Evolutionary conservation across 2,888 invertebrate species (phyloP).

Genomic region (Orthonychiurus folsomi): DNA sequence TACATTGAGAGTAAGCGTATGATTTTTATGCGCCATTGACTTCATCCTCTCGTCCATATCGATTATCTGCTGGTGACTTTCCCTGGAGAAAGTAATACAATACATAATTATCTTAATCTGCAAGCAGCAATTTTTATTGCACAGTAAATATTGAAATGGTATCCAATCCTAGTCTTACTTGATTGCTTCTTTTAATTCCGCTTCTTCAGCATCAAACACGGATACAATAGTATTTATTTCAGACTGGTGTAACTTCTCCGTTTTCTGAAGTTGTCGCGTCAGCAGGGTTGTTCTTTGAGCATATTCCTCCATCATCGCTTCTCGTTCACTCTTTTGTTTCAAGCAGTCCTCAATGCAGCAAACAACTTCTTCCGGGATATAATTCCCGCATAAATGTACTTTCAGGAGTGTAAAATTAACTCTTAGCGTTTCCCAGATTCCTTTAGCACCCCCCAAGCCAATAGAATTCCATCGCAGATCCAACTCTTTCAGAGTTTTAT

Average conservation of each 20-base stretch:
- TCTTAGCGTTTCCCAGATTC: slow-evolving; percentile 42
- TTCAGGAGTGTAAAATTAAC: slow-evolving; percentile 42
- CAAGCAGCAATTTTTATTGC: not conserved
- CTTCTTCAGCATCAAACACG: slow-evolving; percentile 35
- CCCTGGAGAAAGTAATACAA: not conserved
- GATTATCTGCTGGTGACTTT: slow-evolving; percentile 14
- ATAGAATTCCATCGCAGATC: slow-evolving; percentile 46
- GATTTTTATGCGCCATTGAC: not conserved
- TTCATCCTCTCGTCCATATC: not conserved
- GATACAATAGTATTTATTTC: slow-evolving; percentile 35
- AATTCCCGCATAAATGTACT: slow-evolving; percentile 44
- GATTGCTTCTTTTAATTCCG: slow-evolving; percentile 23
- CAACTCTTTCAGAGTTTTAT: slow-evolving; percentile 42
- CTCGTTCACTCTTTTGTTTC: slow-evolving; percentile 27
- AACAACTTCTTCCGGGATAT: slow-evolving; percentile 44
- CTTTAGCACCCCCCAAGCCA: slow-evolving; percentile 44
- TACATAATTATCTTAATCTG: not conserved
- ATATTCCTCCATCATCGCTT: slow-evolving; percentile 34
- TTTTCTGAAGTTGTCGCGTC: slow-evolving; percentile 34
- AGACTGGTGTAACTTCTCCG: slow-evolving; percentile 34
- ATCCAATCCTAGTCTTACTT: slow-evolving; percentile 9
- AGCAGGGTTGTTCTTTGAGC: slow-evolving; percentile 40
- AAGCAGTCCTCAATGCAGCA: slow-evolving; percentile 40
- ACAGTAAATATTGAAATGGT: not conserved
- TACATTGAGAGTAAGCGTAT: not conserved